Evolutionary conservation across 2,888 invertebrate species (phyloP).

Genomic region (Mongoloraphidia duomilia): DNA sequence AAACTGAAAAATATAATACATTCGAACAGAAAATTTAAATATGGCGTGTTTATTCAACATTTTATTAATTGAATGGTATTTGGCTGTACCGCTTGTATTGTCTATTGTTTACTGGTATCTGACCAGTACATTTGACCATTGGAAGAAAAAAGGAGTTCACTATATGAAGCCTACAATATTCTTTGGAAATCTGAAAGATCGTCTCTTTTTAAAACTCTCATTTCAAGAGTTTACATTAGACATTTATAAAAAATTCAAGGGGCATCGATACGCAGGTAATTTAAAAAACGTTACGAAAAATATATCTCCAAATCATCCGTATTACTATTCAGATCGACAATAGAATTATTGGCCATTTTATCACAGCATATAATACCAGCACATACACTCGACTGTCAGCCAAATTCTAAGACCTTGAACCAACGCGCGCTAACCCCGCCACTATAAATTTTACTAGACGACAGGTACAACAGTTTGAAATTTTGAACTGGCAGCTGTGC

Average conservation of each 20-base stretch:
- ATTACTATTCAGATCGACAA: too few species aligned
- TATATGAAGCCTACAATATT: conserved; percentile 19
- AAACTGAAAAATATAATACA: too few species aligned
- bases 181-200: conserved; percentile 17
- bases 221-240: conserved; percentile 6
- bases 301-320: too few species aligned
- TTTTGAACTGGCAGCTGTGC: too few species aligned
- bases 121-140: conserved; percentile 15
- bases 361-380: conserved; percentile 16
- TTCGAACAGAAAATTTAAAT: too few species aligned
- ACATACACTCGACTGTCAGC: conserved; percentile 14
- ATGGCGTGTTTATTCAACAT: too few species aligned
- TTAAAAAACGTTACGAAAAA: too few species aligned
- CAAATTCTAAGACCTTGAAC: too few species aligned
- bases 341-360: neutral
- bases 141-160: conserved; percentile 19
- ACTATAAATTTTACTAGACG: neutral
- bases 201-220: conserved; percentile 8
- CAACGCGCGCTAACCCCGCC: too few species aligned
- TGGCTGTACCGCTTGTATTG: neutral
- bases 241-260: conserved; percentile 17
- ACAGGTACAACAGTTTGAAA: too few species aligned
- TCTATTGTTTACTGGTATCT: neutral
- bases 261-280: neutral
- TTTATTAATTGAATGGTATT: too few species aligned